A percentile compares a stretch with the other conserved stretches of the same genome.
phyloP scores from a whole-genome alignment of 2,113 vertebrate genomes.

The Odocoileus virginianus region DNA sequence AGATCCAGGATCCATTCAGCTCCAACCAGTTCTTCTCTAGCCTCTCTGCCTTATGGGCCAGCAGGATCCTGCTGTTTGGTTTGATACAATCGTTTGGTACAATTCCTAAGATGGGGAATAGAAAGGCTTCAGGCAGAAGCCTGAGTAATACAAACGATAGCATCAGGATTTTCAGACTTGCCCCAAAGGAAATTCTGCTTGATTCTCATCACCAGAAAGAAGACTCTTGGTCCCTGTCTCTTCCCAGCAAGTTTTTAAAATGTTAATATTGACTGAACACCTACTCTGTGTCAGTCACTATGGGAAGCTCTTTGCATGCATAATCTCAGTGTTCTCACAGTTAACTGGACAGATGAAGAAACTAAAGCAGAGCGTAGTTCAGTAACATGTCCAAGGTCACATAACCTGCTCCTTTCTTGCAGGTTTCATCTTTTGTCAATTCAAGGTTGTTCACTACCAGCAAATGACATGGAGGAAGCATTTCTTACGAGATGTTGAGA shows the following conservation, averaged over 20 bases:
- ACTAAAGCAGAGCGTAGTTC: background rate
- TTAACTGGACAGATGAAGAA: background rate
- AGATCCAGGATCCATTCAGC: background rate
- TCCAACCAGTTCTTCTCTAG: rapidly evolving
- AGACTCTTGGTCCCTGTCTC: background rate
- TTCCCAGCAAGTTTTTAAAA: background rate
- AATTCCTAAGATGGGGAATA: no score
- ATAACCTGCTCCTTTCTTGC: background rate
- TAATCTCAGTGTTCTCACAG: background rate
- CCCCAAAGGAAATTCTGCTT: background rate
- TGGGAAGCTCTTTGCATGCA: background rate
- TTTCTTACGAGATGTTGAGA: background rate
- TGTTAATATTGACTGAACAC: background rate
- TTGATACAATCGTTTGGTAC: background rate
- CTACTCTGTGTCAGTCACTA: background rate
- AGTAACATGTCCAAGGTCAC: background rate
- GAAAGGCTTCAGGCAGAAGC: background rate
- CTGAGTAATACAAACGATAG: no score
- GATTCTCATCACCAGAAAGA: background rate
- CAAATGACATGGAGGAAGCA: background rate
- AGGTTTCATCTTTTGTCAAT: background rate
- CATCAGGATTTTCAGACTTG: rapidly evolving
- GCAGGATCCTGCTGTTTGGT: background rate
- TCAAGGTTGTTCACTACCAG: background rate
- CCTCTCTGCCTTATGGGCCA: background rate